phyloP scores from a whole-genome alignment of 2,888 invertebrate genomes.

The Arctia plantaginis region DNA sequence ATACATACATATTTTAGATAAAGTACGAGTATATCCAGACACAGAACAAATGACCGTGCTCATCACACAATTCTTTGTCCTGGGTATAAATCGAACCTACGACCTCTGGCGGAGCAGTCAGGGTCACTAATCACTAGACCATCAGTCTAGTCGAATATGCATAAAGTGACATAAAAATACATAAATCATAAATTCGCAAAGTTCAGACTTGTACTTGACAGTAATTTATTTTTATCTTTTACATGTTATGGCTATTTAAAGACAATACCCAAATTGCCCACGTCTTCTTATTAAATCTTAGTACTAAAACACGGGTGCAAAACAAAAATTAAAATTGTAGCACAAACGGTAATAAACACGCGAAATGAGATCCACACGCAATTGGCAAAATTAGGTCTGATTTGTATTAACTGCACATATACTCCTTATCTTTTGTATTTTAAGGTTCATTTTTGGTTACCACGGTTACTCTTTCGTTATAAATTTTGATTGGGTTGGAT shows the following conservation, averaged over 20 bases:
- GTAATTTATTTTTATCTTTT: background rate
- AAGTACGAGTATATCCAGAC: too few species aligned
- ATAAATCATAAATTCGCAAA: too few species aligned
- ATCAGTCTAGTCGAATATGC: too few species aligned
- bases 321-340: conserved; percentile 46
- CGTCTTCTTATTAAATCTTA: background rate
- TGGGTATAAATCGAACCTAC: too few species aligned
- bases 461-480: conserved; percentile 20
- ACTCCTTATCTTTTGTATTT: conserved; percentile 7
- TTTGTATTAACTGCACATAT: conserved; percentile 1
- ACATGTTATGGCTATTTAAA: background rate
- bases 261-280: background rate
- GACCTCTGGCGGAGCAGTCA: too few species aligned
- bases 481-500: conserved; percentile 51
- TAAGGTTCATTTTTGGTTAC: conserved; percentile 25
- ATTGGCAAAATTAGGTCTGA: conserved; percentile 45
- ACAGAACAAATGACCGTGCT: too few species aligned
- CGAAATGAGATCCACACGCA: conserved; percentile 52
- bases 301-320: conserved; percentile 2
- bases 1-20: too few species aligned
- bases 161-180: too few species aligned
- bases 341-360: conserved; percentile 48
- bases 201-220: too few species aligned
- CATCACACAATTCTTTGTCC: too few species aligned
- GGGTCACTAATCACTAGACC: too few species aligned